phyloP scores from a whole-genome alignment of 2,888 invertebrate genomes.

The Drosophila greeni region DNA sequence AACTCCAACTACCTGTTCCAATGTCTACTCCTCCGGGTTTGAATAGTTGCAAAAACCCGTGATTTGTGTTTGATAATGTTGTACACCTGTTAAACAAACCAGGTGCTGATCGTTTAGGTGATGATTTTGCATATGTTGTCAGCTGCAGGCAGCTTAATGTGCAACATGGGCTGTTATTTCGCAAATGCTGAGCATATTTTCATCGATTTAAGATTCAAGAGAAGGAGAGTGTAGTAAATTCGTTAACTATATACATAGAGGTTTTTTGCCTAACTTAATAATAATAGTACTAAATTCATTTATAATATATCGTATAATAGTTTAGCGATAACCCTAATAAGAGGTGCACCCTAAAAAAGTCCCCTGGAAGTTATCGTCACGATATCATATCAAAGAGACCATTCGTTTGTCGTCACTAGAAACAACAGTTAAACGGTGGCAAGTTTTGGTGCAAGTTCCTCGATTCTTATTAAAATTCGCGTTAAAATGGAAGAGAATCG shows the following conservation, averaged over 20 bases:
- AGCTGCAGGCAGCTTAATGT: constrained; percentile 23
- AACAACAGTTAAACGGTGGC: too few relatives aligned
- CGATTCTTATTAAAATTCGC: too few relatives aligned
- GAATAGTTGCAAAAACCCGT: constrained; percentile 14
- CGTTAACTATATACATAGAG: not conserved
- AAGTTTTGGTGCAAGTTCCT: too few relatives aligned
- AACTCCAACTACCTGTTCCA: not conserved
- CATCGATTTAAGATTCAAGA: not conserved
- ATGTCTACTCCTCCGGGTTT: not conserved
- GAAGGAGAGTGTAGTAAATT: not conserved
- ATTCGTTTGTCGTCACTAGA: too few relatives aligned
- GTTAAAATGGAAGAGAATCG: too few relatives aligned
- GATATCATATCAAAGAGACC: too few relatives aligned
- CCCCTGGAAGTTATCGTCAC: too few relatives aligned
- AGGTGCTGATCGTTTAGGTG: constrained; percentile 16
- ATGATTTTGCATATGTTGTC: constrained; percentile 31
- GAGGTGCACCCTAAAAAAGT: too few relatives aligned
- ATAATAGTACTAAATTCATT: not conserved
- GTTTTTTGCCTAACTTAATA: not conserved
- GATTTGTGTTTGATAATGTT: constrained; percentile 33
- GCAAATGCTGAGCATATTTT: constrained; percentile 1
- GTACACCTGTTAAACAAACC: constrained; percentile 32
- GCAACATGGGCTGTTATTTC: constrained; percentile 13
- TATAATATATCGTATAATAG: too few relatives aligned
- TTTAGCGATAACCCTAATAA: too few relatives aligned